Evolutionary conservation across 1,140 invertebrate genomes (phyloP).

Genomic region (Aphis gossypii): DNA sequence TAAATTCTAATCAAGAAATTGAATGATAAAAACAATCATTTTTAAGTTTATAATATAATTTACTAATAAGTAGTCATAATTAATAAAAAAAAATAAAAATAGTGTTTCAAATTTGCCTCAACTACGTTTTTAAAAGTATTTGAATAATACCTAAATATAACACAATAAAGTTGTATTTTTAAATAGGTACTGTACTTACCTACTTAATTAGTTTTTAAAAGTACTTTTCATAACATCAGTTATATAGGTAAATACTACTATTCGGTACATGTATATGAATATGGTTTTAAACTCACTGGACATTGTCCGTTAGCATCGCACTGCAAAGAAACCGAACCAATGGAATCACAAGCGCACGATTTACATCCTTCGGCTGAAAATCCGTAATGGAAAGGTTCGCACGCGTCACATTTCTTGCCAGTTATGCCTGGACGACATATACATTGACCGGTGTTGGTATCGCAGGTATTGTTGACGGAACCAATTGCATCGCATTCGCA

Average conservation of each 20-base stretch:
- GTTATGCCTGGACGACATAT: constrained; percentile 85
- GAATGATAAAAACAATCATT: too few relatives aligned
- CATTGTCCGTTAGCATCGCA: constrained; percentile 86
- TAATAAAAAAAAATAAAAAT: too few relatives aligned
- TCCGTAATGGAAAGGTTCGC: constrained; percentile 85
- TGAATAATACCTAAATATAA: neutral
- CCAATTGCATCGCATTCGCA: constrained; percentile 89
- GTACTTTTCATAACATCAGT: neutral
- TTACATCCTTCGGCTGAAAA: constrained; percentile 86
- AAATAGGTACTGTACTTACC: neutral
- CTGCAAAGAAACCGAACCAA: constrained; percentile 84
- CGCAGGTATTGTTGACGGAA: constrained; percentile 82
- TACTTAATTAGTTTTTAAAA: neutral
- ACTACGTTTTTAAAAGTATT: too few relatives aligned
- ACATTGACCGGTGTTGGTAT: constrained; percentile 83
- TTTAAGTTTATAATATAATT: too few relatives aligned
- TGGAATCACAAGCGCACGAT: constrained; percentile 85
- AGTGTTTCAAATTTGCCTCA: too few relatives aligned
- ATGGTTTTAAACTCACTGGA: constrained; percentile 66
- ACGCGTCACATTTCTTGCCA: constrained; percentile 84
- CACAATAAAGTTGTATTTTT: neutral
- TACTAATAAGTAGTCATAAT: too few relatives aligned
- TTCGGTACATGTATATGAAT: neutral
- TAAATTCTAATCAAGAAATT: too few relatives aligned
- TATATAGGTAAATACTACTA: neutral